Evolutionary conservation across 2,888 invertebrate species (phyloP), one percentile per base, ranked within the genome.

Genomic region (Diadegma fenestrale): DNA sequence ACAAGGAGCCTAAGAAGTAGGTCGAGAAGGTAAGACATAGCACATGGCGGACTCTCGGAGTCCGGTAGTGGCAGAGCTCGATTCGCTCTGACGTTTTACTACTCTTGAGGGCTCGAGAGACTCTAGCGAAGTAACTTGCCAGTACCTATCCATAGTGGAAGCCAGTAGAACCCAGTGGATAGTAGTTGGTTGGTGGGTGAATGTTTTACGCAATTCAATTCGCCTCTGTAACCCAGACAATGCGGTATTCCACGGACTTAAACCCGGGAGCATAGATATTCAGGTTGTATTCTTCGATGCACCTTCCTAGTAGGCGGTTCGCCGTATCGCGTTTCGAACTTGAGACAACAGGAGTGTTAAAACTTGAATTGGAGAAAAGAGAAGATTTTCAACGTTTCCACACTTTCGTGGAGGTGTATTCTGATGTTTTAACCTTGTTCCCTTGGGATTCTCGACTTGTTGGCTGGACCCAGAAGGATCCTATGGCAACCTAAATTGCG

Each of bases 171-270:
- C 3, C 26, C 61, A 45, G 2, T 30, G 19, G 45, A 68, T 68
- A 68, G 26, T 58, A 58, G 61, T 75, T 72, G 48, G 61, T 78
- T 58, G 63, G 41, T 19, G 8, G 81, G 72, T 85, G 63, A 85
- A 85, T 85, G 82, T 85, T 85, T 85, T 75, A 85, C 78, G 81
- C 81, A 85, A 85, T 82, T 37, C 75, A 82, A 79, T 78, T 75
- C 68, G 81, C 69, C 41, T 48, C 63, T 30, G 68, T 33, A 54
- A 33, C 64, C 68, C 63, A 61, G 48, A 66, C 69, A 78, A 63
- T 81, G 64, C 66, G 85, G 73, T 85, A 63, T 79, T 81, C 64
- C 69, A 45, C 69, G 79, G 73, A 51, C 64, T 72, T 77, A 19
- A 63, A 51, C 63, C 43, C 64, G 48, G 41, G 63, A 72, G 37